phyloP scores from a whole-genome alignment of 2,888 invertebrate genomes.

The Ethmia dodecea region DNA sequence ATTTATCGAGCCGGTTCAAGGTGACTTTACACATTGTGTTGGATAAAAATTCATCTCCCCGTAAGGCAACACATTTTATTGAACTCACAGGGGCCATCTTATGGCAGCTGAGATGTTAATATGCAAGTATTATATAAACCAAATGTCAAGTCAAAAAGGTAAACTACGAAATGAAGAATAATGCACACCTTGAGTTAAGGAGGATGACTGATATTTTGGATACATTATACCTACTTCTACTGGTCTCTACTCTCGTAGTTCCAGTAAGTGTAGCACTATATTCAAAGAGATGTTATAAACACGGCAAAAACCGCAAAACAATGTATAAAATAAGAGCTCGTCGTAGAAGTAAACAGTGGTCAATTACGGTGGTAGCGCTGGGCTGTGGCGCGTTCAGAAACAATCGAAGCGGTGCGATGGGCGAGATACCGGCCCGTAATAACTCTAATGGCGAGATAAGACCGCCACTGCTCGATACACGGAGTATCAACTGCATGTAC shows the following conservation, averaged over 20 bases:
- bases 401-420: conserved; percentile 75
- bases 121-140: too few relatives aligned
- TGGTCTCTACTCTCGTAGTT: too few relatives aligned
- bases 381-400: conserved; percentile 68
- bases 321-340: conserved; percentile 64
- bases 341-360: conserved; percentile 72
- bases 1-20: conserved; percentile 22
- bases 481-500: conserved; percentile 34
- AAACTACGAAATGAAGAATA: too few relatives aligned
- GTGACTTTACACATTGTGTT: conserved; percentile 10
- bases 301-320: conserved; percentile 46
- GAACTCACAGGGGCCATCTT: too few relatives aligned
- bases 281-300: conserved; percentile 25
- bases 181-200: too few relatives aligned
- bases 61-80: too few relatives aligned
- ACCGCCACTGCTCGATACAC: conserved; percentile 58
- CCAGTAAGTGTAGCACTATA: too few relatives aligned
- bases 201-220: too few relatives aligned
- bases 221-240: too few relatives aligned
- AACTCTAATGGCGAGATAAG: conserved; percentile 76
- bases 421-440: conserved; percentile 71
- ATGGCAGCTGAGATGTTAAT: too few relatives aligned
- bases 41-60: conserved; percentile 15
- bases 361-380: conserved; percentile 69
- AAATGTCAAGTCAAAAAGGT: too few relatives aligned